phyloP scores from a whole-genome alignment of 1,140 invertebrate species.

The Drosophila triauraria region DNA sequence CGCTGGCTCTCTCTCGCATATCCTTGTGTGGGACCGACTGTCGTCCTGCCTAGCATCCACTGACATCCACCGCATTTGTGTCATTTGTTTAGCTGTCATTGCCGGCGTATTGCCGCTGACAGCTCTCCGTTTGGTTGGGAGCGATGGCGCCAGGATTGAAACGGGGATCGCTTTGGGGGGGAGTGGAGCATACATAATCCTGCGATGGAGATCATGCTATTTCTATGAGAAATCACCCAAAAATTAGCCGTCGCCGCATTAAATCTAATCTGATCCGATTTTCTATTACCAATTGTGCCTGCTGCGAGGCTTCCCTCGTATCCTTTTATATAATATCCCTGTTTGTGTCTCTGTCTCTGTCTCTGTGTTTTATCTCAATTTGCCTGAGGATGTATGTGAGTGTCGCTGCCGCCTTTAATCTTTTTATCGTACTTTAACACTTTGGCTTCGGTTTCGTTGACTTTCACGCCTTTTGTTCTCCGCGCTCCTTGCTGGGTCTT shows the following conservation, averaged over 20 bases:
- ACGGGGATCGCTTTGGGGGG: conserved; percentile 1
- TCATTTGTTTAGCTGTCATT: conserved; percentile 84
- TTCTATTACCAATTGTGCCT: conserved; percentile 73
- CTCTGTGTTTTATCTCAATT: conserved; percentile 51
- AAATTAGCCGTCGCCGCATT: conserved; percentile 80
- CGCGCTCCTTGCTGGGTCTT: conserved; percentile 15
- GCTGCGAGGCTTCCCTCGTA: conserved; percentile 18
- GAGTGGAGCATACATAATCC: conserved; percentile 18
- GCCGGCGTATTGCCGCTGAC: conserved; percentile 74
- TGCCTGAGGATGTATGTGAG: conserved; percentile 33
- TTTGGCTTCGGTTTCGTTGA: conserved; percentile 58
- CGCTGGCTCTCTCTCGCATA: conserved; percentile 9
- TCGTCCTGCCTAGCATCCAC: conserved; percentile 11
- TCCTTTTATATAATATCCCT: neutral
- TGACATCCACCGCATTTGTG: conserved; percentile 56
- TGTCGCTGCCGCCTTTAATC: conserved; percentile 67
- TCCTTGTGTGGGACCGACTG: conserved; percentile 25
- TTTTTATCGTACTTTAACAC: conserved; percentile 81
- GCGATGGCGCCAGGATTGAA: conserved; percentile 32
- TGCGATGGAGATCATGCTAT: conserved; percentile 18
- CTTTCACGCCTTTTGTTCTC: conserved; percentile 72
- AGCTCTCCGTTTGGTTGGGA: conserved; percentile 48
- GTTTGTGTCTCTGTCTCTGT: conserved; percentile 7
- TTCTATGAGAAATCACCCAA: conserved; percentile 73
- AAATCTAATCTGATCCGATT: conserved; percentile 83